phyloP scores from a whole-genome alignment of 2,113 vertebrate genomes.

The Drymodes brunneopygia region DNA sequence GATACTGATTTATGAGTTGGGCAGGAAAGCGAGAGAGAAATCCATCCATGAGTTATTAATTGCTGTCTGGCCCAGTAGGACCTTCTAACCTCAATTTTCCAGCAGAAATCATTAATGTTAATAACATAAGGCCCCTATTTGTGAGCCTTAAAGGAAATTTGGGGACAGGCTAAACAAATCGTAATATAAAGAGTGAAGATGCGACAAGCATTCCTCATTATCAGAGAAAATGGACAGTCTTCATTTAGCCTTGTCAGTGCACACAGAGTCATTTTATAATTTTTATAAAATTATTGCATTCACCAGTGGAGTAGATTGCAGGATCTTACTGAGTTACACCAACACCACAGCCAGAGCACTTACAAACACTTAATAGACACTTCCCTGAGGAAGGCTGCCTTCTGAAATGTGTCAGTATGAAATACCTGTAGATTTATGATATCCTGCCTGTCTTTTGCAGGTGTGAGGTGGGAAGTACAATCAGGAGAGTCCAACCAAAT shows the following conservation, averaged over 20 bases:
- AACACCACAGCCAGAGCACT: background rate
- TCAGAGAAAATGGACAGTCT: background rate
- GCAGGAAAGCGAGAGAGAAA: conserved; percentile 45
- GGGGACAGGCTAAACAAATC: background rate
- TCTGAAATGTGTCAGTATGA: background rate
- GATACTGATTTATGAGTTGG: conserved; percentile 58
- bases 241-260: background rate
- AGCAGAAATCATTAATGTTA: conserved; percentile 53
- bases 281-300: background rate
- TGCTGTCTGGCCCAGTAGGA: conserved; percentile 32
- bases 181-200: background rate
- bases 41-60: conserved; percentile 52
- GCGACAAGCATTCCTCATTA: background rate
- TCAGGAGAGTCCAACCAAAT: conserved; percentile 94
- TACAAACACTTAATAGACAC: background rate
- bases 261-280: background rate
- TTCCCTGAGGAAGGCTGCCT: background rate
- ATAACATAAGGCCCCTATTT: conserved; percentile 19
- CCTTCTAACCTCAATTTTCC: conserved; percentile 65
- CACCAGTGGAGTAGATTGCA: background rate
- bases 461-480: conserved; percentile 90
- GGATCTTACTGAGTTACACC: background rate
- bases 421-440: background rate
- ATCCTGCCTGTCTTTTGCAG: conserved; percentile 66
- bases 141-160: background rate